phyloP scores from a whole-genome alignment of 2,888 invertebrate species.

The Orgyia antiqua region DNA sequence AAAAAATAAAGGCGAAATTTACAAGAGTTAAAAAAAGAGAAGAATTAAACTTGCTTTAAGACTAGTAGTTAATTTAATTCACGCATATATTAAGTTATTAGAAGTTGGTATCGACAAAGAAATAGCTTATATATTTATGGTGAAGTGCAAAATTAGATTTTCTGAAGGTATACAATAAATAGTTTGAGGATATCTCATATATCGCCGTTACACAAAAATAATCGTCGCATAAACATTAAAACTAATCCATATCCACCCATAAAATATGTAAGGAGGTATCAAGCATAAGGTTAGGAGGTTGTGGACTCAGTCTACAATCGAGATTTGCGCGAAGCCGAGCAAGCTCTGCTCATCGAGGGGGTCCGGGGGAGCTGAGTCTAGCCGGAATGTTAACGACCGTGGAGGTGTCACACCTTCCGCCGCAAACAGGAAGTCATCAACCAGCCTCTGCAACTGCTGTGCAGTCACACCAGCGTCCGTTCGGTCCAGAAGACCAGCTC shows the following conservation, averaged over 20 bases:
- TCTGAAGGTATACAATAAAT: too few relatives aligned
- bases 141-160: neutral
- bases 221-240: conserved; percentile 33
- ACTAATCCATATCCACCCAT: conserved; percentile 61
- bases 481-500: conserved; percentile 96
- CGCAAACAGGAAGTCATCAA: conserved; percentile 78
- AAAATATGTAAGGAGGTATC: conserved; percentile 53
- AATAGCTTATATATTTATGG: too few relatives aligned
- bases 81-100: too few relatives aligned
- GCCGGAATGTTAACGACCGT: conserved; percentile 91
- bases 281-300: conserved; percentile 28
- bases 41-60: too few relatives aligned
- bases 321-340: conserved; percentile 98
- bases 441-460: conserved; percentile 92
- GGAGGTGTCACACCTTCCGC: conserved; percentile 67
- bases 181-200: too few relatives aligned
- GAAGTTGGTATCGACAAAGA: too few relatives aligned
- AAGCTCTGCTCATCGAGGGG: conserved; percentile 95
- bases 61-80: too few relatives aligned
- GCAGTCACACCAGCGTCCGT: conserved; percentile 96
- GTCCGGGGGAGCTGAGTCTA: conserved; percentile 82
- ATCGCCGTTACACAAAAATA: conserved; percentile 24
- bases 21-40: too few relatives aligned
- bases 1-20: too few relatives aligned
- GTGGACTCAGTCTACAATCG: conserved; percentile 88